Evolutionary conservation across 2,888 invertebrate genomes (phyloP).

Genomic region (Tachina grossa): DNA sequence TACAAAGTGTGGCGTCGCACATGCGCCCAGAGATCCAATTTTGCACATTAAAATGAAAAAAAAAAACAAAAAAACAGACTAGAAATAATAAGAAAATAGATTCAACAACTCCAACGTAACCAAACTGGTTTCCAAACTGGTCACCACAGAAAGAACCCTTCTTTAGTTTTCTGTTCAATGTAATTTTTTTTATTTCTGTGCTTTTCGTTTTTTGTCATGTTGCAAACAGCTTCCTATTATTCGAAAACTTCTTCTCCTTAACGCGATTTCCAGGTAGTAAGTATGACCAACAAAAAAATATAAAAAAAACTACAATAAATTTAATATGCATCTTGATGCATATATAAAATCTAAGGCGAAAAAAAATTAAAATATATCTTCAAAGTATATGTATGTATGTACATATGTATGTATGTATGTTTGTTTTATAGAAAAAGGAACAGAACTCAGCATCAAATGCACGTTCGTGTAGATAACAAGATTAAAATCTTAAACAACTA

Average conservation of each 20-base stretch:
- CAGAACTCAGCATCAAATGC: slow-evolving; percentile 61
- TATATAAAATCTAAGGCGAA: slow-evolving; percentile 61
- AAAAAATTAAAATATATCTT: slow-evolving; percentile 31
- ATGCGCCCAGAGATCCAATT: slow-evolving; percentile 70
- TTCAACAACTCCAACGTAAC: slow-evolving; percentile 60
- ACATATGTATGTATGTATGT: background rate
- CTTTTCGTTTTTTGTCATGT: slow-evolving; percentile 27
- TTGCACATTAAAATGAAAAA: slow-evolving; percentile 63
- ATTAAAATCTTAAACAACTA: slow-evolving; percentile 70
- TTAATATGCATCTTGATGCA: slow-evolving; percentile 69
- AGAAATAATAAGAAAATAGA: slow-evolving; percentile 60
- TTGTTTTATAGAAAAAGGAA: background rate
- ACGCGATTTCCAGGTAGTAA: slow-evolving; percentile 57
- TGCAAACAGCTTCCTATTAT: slow-evolving; percentile 60
- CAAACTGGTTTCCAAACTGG: slow-evolving; percentile 69
- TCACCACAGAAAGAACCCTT: slow-evolving; percentile 58
- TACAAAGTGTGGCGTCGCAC: slow-evolving; percentile 68
- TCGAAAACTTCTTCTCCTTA: slow-evolving; percentile 60
- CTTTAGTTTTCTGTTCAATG: slow-evolving; percentile 2
- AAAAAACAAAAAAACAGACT: slow-evolving; percentile 16
- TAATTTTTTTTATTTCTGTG: background rate
- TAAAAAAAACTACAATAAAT: slow-evolving; percentile 53
- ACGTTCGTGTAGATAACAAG: slow-evolving; percentile 70
- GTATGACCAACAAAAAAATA: slow-evolving; percentile 14
- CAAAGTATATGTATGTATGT: slow-evolving; percentile 28